Conservation (phyloP, 2,113 vertebrate genomes). For the Urocitellus parryii region DNA sequence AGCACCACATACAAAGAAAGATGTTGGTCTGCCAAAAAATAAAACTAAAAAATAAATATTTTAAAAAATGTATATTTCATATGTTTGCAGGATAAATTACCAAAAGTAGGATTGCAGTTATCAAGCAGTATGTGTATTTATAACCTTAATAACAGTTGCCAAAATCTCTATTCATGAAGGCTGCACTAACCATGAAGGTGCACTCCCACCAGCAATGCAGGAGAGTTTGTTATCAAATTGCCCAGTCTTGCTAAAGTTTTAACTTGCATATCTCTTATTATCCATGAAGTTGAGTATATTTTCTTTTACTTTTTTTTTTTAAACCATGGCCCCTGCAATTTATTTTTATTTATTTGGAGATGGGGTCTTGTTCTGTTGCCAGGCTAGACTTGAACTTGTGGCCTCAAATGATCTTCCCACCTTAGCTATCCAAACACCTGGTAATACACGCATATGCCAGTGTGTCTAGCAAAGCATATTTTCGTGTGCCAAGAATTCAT, state of each 20-base stretch:
- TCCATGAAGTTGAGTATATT: not conserved
- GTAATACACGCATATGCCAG: not conserved
- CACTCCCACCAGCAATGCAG: not conserved
- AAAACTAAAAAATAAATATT: too few species aligned
- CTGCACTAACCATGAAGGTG: not conserved
- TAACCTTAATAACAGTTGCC: not conserved
- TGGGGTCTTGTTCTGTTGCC: not conserved
- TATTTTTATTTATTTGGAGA: not conserved
- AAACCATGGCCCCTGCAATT: too few species aligned
- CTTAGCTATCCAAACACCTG: not conserved
- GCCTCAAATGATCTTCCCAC: not conserved
- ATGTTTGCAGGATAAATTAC: not conserved
- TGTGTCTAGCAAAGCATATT: not conserved
- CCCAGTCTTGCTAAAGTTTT: not conserved
- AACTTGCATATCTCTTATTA: slow-evolving; percentile 23
- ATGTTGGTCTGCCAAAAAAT: too few species aligned
- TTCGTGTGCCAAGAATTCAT: not conserved
- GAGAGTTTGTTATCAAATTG: not conserved
- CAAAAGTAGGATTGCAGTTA: not conserved
- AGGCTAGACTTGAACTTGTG: not conserved
- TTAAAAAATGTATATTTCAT: not conserved
- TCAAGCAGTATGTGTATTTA: not conserved
- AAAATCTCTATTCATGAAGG: not conserved
- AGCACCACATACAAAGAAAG: too few species aligned
- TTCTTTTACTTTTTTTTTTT: too few species aligned